Percentiles rank a stretch among this genome's conserved stretches.
Conservation (phyloP, 1,140 invertebrate genomes). For the Macrobrachium rosenbergii region DNA sequence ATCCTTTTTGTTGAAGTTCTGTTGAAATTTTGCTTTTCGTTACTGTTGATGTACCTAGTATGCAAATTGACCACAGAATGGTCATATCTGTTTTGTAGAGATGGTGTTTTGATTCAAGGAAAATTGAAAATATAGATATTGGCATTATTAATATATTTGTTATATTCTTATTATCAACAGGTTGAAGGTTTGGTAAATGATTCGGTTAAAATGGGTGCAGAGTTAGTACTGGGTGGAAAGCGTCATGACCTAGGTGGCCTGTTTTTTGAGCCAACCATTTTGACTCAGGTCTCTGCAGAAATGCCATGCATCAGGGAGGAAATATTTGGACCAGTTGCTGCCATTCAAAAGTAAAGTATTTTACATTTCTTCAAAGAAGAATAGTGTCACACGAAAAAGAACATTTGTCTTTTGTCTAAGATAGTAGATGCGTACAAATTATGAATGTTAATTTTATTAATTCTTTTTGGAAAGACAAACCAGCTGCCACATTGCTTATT, state of each 20-base stretch:
- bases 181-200: constrained; percentile 84
- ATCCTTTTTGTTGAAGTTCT: too few species aligned
- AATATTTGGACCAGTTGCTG: constrained; percentile 95
- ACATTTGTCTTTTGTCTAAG: not conserved
- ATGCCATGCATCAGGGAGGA: constrained; percentile 91
- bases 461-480: not conserved
- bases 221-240: constrained; percentile 86
- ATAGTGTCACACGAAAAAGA: not conserved
- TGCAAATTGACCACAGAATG: too few species aligned
- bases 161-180: constrained; percentile 67
- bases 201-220: constrained; percentile 88
- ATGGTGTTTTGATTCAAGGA: not conserved
- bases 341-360: constrained; percentile 79
- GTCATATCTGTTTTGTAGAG: too few species aligned
- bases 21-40: too few species aligned
- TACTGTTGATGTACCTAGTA: too few species aligned
- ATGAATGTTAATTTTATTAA: too few species aligned
- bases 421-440: not conserved
- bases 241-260: constrained; percentile 78
- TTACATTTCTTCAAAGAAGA: constrained; percentile 17
- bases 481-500: not conserved
- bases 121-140: too few species aligned
- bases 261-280: constrained; percentile 93
- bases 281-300: constrained; percentile 82
- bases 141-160: not conserved